phyloP scores from a whole-genome alignment of 2,888 invertebrate genomes.

The Norana najaformis region DNA sequence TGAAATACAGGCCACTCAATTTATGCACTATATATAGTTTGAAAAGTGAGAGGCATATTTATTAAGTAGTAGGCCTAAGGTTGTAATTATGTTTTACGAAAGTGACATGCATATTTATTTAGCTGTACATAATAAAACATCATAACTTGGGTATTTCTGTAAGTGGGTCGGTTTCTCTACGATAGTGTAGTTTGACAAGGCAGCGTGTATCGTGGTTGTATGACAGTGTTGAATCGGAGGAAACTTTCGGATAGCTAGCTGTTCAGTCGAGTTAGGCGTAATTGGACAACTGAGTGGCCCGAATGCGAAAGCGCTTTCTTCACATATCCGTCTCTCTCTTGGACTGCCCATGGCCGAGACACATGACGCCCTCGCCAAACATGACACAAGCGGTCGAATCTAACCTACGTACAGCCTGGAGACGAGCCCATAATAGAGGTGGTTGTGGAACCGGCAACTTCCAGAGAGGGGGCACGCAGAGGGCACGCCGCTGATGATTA shows the following conservation, averaged over 20 bases:
- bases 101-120: background rate
- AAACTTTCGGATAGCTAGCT: background rate
- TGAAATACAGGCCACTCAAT: background rate
- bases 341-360: background rate
- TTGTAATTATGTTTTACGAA: background rate
- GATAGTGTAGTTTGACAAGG: background rate
- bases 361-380: too few relatives aligned
- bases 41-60: background rate
- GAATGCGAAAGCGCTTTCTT: background rate
- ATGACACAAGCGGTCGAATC: too few relatives aligned
- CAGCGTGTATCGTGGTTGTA: background rate
- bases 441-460: too few relatives aligned
- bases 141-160: background rate
- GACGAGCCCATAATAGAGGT: too few relatives aligned
- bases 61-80: background rate
- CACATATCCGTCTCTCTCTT: background rate
- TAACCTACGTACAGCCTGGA: too few relatives aligned
- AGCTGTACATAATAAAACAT: background rate
- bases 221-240: background rate
- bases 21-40: background rate
- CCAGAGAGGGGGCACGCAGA: too few relatives aligned
- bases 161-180: background rate
- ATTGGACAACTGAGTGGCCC: background rate
- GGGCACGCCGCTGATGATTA: too few relatives aligned
- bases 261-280: background rate